Base-by-base conservation (phyloP, 2,113 vertebrate genomes). In the Petaurus breviceps region DNA sequence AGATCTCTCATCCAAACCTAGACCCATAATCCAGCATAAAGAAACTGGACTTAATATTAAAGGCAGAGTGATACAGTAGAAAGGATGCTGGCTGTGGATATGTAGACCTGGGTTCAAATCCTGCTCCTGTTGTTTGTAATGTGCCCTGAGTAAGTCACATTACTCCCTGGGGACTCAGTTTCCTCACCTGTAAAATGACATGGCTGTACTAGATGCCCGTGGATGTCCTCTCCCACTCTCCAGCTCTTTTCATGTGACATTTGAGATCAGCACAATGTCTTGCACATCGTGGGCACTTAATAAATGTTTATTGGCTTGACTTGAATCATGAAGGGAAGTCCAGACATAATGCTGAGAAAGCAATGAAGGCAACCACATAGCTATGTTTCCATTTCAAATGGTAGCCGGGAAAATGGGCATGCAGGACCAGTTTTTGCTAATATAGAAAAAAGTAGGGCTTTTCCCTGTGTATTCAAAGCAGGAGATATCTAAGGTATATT, bases 331-430 rank as follows among this genome's bases (percentile, higher is more conserved):
- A 93, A 92, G 92, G 57, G n/a, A 90, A 0, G 1, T n/a, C 7
- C 92, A 47, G 43, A 89, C 7, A 19, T 95, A 49, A 94, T 68
- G 11, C 16, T 37, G 28, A 16, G 37, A 11, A 68, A n/a, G 16
- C 11, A n/a, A 6, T 90, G 14, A 43, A 49, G 26, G 53, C 4
- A 90, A 24, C 89, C 51, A 57, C 14, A 94, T 68, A 96, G 50
- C 61, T 68, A 24, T 10, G 47, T 77, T 91, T 31, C 28, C 11
- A 91, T 92, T 96, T 68, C n/a, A 26, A 92, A 96, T 90, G 2
- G 8, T 61, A 50, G 92, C n/a, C 93, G 49, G 90, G 49, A 90
- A 50, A 93, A 92, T 92, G 24, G 51, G 92, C 96, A 90, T 94
- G 2, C 10, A 90, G 3, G 77, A 28, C 92, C 0, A 94, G 2